Evolutionary conservation across 2,888 invertebrate species (phyloP).

Genomic region (Blastobasis adustella): DNA sequence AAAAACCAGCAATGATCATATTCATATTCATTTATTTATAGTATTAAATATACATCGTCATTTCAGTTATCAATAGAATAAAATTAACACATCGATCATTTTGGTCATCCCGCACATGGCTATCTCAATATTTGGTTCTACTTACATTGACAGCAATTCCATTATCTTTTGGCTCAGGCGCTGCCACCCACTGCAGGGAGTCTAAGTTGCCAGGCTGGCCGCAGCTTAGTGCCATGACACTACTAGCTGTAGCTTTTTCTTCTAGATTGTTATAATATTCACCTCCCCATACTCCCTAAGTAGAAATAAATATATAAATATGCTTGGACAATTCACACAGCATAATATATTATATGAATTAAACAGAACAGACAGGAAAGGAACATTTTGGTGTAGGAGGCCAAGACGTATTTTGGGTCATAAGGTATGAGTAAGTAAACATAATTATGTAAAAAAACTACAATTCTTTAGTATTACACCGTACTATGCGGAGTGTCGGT

Average conservation of each 20-base stretch:
- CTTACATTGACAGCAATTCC: constrained; percentile 35
- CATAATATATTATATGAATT: too few species aligned
- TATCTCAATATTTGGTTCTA: constrained; percentile 1
- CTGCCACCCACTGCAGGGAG: constrained; percentile 35
- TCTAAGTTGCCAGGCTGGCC: constrained; percentile 25
- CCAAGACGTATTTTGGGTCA: too few species aligned
- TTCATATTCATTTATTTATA: too few species aligned
- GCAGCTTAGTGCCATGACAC: constrained; percentile 19
- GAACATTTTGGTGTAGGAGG: too few species aligned
- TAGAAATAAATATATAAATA: constrained; percentile 6
- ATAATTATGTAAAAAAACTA: neutral
- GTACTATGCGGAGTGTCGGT: too few species aligned
- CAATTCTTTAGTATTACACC: too few species aligned
- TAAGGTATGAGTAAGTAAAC: too few species aligned
- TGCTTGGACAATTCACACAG: too few species aligned
- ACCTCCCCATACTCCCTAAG: constrained; percentile 29
- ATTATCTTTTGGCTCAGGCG: constrained; percentile 9
- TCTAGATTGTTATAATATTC: constrained; percentile 26
- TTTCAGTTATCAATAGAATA: too few species aligned
- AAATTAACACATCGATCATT: too few species aligned
- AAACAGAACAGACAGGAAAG: too few species aligned
- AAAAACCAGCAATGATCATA: neutral
- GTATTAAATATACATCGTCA: too few species aligned
- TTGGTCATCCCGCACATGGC: neutral
- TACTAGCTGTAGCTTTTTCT: constrained; percentile 7